A percentile compares a stretch with the other conserved stretches of the same genome.
Conservation (phyloP, 1,140 invertebrate genomes). For the Melipona quadrifasciata region DNA sequence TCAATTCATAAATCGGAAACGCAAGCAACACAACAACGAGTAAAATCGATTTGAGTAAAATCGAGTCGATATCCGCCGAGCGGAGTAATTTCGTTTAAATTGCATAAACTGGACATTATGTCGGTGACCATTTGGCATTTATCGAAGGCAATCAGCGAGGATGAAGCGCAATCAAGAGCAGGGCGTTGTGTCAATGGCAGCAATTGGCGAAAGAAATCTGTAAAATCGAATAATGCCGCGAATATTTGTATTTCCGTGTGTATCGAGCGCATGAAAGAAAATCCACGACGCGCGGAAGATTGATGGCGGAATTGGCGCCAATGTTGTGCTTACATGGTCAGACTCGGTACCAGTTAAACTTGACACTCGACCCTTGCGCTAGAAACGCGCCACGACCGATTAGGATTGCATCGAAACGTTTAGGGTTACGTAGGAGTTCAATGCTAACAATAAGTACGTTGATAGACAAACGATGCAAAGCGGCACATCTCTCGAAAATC, state of each 20-base stretch:
- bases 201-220: not conserved
- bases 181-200: not conserved
- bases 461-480: constrained; percentile 7
- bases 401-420: constrained; percentile 59
- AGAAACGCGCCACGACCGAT: constrained; percentile 54
- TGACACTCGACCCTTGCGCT: constrained; percentile 60
- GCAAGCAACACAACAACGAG: not conserved
- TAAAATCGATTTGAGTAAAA: not conserved
- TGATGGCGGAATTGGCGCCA: constrained; percentile 39
- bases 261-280: not conserved
- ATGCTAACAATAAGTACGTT: constrained; percentile 43
- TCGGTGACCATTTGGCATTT: not conserved
- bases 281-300: no score
- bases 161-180: not conserved
- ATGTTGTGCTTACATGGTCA: constrained; percentile 35
- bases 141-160: not conserved
- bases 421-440: constrained; percentile 47
- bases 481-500: not conserved
- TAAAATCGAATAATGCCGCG: not conserved
- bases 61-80: no score
- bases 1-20: not conserved
- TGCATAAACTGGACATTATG: not conserved
- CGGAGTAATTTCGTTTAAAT: not conserved
- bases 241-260: not conserved
- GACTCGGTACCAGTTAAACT: constrained; percentile 46